Evolutionary conservation across 2,113 vertebrate genomes (phyloP), one percentile per base, ranked within the genome.

Genomic region (Alethe diademata): DNA sequence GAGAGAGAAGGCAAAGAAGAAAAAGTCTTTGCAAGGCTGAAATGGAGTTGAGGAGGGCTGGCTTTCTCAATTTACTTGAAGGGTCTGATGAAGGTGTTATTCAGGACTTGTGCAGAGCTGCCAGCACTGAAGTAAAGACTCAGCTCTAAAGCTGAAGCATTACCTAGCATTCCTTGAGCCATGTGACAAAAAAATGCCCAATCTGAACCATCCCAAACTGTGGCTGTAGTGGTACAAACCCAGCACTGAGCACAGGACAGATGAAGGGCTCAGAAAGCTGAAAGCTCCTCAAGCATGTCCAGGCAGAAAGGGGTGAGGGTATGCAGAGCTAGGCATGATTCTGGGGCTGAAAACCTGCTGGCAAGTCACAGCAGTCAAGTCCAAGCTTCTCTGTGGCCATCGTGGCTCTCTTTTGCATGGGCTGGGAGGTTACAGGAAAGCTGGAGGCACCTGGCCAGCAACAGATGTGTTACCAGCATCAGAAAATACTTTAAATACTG

Each of bases 381-480:
- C 36, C 40, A 64, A 74, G 43, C 2, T 40, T 84, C 65, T 54
- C 0, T 71, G 51, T 54, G 54, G 64, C 92, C 75, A 36, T 53
- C 72, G 31, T 86, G 91, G 82, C 79, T 86, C 51, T 65, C 19
- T 29, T 42, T 83, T 36, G 5, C 56, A 29, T 15, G n/a, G 17
- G 2, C 51, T 74, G 58, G 83, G 71, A 89, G 47, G 38, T 80
- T 80, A 51, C 54, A 94, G 73, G 69, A 81, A 93, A 92, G 43
- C 79, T 91, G 69, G n/a, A 66, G 95, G 76, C 72, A 91, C n/a
- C 79, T 92, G 48, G 80, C 94, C 91, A 93, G 71, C 58, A 91
- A 67, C 28, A 76, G 64, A 70, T 33, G 26, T 23, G 18, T 47
- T 82, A 93, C 53, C 53, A 81, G 31, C 78, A 70, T 24, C 54